Conservation (phyloP, 1,140 invertebrate genomes). For the Temnothorax curvispinosus region DNA sequence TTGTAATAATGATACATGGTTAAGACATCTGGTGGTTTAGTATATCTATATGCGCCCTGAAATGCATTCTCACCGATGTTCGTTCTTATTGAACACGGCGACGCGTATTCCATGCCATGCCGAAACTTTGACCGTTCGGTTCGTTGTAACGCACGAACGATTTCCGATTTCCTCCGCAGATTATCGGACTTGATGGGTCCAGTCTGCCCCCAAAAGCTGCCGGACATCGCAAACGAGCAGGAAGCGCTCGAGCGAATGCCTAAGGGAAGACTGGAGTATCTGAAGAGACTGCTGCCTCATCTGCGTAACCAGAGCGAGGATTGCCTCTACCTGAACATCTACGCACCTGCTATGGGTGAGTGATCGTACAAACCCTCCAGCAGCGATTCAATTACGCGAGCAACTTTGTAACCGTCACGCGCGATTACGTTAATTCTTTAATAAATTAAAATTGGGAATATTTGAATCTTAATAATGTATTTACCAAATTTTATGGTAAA, state of each 20-base stretch:
- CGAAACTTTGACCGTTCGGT: constrained; percentile 30
- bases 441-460: not conserved
- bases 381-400: not conserved
- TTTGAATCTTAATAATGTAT: not conserved
- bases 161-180: constrained; percentile 71
- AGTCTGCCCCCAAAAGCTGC: constrained; percentile 96
- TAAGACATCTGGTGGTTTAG: not conserved
- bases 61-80: not conserved
- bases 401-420: not conserved
- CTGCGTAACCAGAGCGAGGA: constrained; percentile 97
- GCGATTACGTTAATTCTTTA: not conserved
- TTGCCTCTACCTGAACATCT: constrained; percentile 98
- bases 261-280: constrained; percentile 94
- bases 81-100: constrained; percentile 4
- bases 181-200: constrained; percentile 92
- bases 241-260: constrained; percentile 94
- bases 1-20: not conserved
- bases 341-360: constrained; percentile 96
- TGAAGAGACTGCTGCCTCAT: constrained; percentile 93
- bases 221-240: constrained; percentile 94
- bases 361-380: constrained; percentile 59
- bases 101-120: constrained; percentile 6
- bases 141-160: constrained; percentile 46
- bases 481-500: not conserved
- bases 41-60: not conserved